Percentiles rank a stretch among this genome's conserved stretches.
phyloP scores from a whole-genome alignment of 2,113 vertebrate genomes.

The Tiliqua scincoides region DNA sequence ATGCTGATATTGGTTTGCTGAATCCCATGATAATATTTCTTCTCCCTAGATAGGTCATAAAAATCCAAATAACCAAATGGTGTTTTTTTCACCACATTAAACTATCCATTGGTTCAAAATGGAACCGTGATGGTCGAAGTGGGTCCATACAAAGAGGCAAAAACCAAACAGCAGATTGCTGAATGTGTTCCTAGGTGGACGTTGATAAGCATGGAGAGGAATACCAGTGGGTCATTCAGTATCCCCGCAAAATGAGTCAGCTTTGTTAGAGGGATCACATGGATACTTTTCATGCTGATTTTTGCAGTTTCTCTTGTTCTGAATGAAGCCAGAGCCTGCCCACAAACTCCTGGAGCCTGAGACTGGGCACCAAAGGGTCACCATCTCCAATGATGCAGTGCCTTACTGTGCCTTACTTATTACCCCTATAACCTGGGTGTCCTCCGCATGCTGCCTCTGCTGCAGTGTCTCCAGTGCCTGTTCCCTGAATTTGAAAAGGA shows the following conservation, averaged over 20 bases:
- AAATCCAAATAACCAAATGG: background rate
- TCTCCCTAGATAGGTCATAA: background rate
- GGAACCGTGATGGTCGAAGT: background rate
- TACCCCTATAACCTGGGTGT: too few relatives aligned
- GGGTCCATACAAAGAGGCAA: background rate
- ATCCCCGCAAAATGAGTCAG: background rate
- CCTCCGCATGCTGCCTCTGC: too few relatives aligned
- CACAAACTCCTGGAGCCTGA: too few relatives aligned
- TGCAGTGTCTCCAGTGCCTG: too few relatives aligned
- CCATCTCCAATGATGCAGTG: too few relatives aligned
- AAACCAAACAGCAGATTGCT: too few relatives aligned
- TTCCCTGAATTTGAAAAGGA: too few relatives aligned
- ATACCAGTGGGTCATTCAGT: background rate
- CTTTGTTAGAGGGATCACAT: background rate
- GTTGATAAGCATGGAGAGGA: background rate
- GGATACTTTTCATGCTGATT: background rate
- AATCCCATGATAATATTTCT: background rate
- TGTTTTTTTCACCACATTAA: fast-evolving
- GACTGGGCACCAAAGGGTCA: too few relatives aligned
- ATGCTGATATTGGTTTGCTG: too few relatives aligned
- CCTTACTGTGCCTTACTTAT: too few relatives aligned
- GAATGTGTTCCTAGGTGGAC: background rate
- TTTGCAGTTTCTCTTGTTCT: background rate
- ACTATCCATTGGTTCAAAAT: background rate
- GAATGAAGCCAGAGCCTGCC: too few relatives aligned